Evolutionary conservation across 2,888 invertebrate genomes (phyloP).

Genomic region (Amphiduros pacificus): DNA sequence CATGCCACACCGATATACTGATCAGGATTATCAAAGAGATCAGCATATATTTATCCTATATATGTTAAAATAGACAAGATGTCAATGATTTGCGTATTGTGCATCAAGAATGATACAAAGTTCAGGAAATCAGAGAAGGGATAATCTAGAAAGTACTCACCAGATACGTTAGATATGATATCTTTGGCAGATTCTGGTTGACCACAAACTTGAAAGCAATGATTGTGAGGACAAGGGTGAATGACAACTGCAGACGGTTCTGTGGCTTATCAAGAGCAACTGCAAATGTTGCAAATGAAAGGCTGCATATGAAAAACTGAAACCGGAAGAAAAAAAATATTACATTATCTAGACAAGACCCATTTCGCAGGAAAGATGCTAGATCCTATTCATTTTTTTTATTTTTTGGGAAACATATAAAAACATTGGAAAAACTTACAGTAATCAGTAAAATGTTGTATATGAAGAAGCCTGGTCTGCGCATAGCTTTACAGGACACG

Average conservation of each 20-base stretch:
- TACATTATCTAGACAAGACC: neutral
- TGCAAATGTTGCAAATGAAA: constrained; percentile 26
- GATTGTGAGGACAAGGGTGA: constrained; percentile 26
- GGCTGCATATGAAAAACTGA: constrained; percentile 26
- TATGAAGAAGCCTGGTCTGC: constrained; percentile 11
- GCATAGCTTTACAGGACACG: constrained; percentile 12
- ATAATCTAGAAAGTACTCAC: no score
- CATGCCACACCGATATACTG: no score
- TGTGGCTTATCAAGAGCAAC: constrained; percentile 19
- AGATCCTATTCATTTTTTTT: no score
- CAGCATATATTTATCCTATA: no score
- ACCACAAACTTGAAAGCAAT: constrained; percentile 29
- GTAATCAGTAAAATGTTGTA: constrained; percentile 10
- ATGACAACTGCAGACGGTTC: constrained; percentile 27
- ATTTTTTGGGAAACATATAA: no score
- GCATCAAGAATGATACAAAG: no score
- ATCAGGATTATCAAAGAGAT: no score
- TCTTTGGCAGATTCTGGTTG: constrained; percentile 25
- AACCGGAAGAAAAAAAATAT: constrained; percentile 1
- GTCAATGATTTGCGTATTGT: no score
- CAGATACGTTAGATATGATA: constrained; percentile 28
- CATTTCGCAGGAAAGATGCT: no score
- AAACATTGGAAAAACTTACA: no score
- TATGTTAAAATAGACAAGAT: no score
- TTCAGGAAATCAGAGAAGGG: no score